These are phyloP conservation scores for Ephestia elutella DNA, from an alignment of 1,140 invertebrate genomes.

Conservation along the genomic window DNA sequence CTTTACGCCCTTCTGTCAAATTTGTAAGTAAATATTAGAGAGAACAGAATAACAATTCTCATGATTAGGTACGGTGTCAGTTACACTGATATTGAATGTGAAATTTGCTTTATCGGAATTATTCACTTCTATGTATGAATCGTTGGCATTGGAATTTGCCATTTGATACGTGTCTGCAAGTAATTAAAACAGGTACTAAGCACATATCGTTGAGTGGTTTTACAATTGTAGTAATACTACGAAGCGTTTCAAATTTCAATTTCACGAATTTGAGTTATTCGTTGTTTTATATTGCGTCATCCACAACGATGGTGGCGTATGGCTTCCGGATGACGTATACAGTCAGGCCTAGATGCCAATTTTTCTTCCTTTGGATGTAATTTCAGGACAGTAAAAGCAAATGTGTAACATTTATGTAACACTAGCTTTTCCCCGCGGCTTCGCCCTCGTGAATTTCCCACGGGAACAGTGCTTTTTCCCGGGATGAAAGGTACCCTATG, in stretches of 20 bases:
- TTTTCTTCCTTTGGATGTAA: neutral
- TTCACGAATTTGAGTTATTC: neutral
- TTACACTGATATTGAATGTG: neutral
- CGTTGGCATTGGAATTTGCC: slow-evolving; percentile 4
- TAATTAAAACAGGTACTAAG: slow-evolving; percentile 1
- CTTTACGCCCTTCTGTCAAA: too few relatives aligned
- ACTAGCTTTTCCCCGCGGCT: too few relatives aligned
- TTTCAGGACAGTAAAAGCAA: too few relatives aligned
- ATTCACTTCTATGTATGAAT: neutral
- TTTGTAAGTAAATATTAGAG: too few relatives aligned
- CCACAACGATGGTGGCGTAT: too few relatives aligned
- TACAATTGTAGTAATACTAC: slow-evolving; percentile 8
- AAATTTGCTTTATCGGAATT: neutral
- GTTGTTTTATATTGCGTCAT: slow-evolving; percentile 8
- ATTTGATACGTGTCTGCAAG: slow-evolving; percentile 3
- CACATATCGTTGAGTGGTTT: neutral
- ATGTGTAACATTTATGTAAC: too few relatives aligned
- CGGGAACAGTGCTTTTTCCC: too few relatives aligned
- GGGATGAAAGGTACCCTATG: too few relatives aligned
- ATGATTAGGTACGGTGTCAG: neutral
- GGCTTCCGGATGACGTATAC: too few relatives aligned
- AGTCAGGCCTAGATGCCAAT: too few relatives aligned
- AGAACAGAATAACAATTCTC: too few relatives aligned
- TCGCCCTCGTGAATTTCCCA: too few relatives aligned
- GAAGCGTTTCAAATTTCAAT: neutral